A percentile compares a stretch with the other conserved stretches of the same genome.
Conservation (phyloP, 2,888 invertebrate genomes). For the Oscheius myriophilus region DNA sequence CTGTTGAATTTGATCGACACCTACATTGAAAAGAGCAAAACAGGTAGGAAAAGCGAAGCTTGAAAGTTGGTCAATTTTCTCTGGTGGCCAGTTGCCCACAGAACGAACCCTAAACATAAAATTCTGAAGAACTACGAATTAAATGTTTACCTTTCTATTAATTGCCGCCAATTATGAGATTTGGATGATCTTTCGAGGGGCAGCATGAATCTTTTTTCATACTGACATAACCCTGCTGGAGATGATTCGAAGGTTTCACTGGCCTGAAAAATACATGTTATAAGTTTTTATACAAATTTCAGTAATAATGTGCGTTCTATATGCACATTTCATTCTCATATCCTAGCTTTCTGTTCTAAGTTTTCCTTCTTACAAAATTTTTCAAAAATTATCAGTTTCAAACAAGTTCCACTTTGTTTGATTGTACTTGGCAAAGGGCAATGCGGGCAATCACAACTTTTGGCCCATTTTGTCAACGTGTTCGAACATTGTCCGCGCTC, state of each 20-base stretch:
- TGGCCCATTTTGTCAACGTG: too few relatives aligned
- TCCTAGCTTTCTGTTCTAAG: too few relatives aligned
- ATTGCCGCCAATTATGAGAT: conserved; percentile 8
- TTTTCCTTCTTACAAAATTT: too few relatives aligned
- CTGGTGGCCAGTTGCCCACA: conserved; percentile 54
- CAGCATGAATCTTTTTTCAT: conserved; percentile 59
- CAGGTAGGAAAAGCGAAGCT: conserved; percentile 66
- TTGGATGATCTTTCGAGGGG: conserved; percentile 46
- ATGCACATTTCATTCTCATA: too few relatives aligned
- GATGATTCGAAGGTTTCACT: conserved; percentile 49
- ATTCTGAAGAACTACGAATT: not conserved
- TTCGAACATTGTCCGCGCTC: too few relatives aligned
- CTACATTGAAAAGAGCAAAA: conserved; percentile 70
- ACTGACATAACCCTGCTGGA: conserved; percentile 53
- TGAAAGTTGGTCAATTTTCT: conserved; percentile 64
- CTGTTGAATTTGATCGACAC: conserved; percentile 21
- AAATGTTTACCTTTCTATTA: not conserved
- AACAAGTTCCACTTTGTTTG: too few relatives aligned
- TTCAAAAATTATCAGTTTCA: too few relatives aligned
- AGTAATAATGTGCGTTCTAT: too few relatives aligned
- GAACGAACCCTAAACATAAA: conserved; percentile 9
- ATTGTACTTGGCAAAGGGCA: too few relatives aligned
- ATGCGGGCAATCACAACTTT: too few relatives aligned
- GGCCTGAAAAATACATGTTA: not conserved
- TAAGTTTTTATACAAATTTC: not conserved